Evolutionary conservation across 2,113 vertebrate genomes (phyloP).

Genomic region (Anseranas semipalmata): DNA sequence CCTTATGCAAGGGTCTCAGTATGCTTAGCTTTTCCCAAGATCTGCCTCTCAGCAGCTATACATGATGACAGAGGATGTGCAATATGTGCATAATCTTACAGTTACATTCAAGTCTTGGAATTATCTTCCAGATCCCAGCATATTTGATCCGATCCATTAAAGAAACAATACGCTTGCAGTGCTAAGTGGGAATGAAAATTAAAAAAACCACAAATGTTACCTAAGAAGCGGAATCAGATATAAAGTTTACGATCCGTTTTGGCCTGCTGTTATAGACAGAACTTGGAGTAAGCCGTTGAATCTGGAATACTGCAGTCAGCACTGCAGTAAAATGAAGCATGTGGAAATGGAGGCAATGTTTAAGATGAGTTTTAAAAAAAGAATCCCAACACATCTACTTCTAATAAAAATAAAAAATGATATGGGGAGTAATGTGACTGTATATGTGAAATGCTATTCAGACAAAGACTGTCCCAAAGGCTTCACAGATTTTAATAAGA

Average conservation of each 20-base stretch:
- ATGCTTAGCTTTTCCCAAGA: not conserved
- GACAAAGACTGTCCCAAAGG: not conserved
- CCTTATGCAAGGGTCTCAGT: not conserved
- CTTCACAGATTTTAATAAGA: not conserved
- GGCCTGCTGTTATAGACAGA: not conserved
- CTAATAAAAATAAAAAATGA: not conserved
- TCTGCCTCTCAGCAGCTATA: not conserved
- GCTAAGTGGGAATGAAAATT: not conserved
- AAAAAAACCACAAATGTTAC: not conserved
- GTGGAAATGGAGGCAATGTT: not conserved
- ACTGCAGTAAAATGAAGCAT: not conserved
- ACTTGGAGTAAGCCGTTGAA: not conserved
- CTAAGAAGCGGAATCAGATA: not conserved
- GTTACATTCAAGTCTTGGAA: not conserved
- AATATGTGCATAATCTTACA: not conserved
- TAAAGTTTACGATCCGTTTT: not conserved
- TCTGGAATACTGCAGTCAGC: not conserved
- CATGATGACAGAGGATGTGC: accelerated
- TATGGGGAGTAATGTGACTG: not conserved
- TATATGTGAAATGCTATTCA: not conserved
- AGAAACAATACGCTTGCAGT: not conserved
- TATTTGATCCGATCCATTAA: not conserved
- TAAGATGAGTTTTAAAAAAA: not conserved
- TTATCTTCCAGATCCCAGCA: not conserved
- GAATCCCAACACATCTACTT: not conserved